Evolutionary conservation across 1,140 invertebrate species (phyloP).

Genomic region (Drosophila burlai): DNA sequence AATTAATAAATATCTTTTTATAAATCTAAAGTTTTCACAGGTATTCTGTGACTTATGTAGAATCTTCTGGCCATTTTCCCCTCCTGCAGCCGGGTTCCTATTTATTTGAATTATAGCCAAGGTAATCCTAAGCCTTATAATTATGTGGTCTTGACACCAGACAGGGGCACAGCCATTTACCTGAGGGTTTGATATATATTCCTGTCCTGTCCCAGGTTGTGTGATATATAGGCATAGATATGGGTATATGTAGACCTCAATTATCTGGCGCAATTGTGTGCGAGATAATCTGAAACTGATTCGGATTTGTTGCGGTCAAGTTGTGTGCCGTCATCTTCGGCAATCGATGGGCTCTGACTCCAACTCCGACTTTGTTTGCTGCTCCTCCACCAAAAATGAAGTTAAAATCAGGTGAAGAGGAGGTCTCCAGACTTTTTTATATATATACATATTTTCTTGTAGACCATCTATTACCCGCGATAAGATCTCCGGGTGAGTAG

Average conservation of each 20-base stretch:
- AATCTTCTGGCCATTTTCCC: background rate
- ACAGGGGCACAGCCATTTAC: constrained; percentile 23
- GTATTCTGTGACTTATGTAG: no score
- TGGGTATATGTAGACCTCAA: constrained; percentile 22
- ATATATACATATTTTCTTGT: constrained; percentile 12
- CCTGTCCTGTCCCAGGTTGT: background rate
- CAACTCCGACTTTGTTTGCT: background rate
- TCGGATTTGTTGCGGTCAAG: constrained; percentile 41
- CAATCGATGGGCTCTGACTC: constrained; percentile 17
- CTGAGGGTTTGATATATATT: constrained; percentile 37
- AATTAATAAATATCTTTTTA: no score
- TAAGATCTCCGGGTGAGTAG: constrained; percentile 52
- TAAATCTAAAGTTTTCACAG: no score
- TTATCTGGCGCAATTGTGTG: constrained; percentile 38
- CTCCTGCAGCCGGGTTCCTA: background rate
- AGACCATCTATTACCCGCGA: constrained; percentile 57
- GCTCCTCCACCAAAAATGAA: background rate
- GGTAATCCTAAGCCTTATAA: constrained; percentile 38
- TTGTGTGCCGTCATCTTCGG: constrained; percentile 40
- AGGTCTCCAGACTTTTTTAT: no score
- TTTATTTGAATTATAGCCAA: constrained; percentile 38
- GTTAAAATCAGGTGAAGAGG: background rate
- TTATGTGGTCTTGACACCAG: constrained; percentile 40
- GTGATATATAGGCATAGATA: constrained; percentile 19
- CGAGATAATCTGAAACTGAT: constrained; percentile 40